Conservation (phyloP, 2,888 invertebrate species). For the Agonopterix heracliana region DNA sequence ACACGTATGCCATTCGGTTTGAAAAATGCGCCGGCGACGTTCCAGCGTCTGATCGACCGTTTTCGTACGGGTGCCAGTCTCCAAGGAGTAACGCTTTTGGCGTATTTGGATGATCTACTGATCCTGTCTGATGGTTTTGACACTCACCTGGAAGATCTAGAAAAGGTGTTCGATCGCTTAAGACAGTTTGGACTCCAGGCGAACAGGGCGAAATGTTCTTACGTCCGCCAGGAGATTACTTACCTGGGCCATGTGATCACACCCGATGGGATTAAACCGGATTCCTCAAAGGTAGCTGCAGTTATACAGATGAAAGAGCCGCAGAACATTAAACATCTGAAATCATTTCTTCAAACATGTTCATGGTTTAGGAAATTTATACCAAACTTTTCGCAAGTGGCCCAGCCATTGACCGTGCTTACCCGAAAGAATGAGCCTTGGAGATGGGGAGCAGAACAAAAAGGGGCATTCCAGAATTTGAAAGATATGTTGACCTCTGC, state of each 20-base stretch:
- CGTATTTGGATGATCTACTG: constrained; percentile 30
- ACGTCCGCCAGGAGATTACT: constrained; percentile 14
- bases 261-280: constrained; percentile 14
- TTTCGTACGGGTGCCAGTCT: constrained; percentile 12
- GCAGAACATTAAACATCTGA: constrained; percentile 12
- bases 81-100: constrained; percentile 11
- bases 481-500: constrained; percentile 16
- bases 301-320: constrained; percentile 15
- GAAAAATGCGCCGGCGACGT: constrained; percentile 24
- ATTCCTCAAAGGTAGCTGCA: constrained; percentile 14
- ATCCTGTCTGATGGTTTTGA: constrained; percentile 22
- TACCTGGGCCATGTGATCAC: constrained; percentile 22
- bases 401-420: constrained; percentile 25
- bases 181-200: constrained; percentile 10
- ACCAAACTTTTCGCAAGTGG: constrained; percentile 19
- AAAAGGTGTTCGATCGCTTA: constrained; percentile 19
- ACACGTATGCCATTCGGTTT: constrained; percentile 28
- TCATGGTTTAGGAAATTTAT: constrained; percentile 34
- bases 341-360: constrained; percentile 23
- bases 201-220: constrained; percentile 26
- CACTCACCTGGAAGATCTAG: constrained; percentile 24
- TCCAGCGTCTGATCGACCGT: constrained; percentile 25
- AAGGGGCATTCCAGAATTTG: constrained; percentile 14
- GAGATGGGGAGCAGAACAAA: constrained; percentile 21
- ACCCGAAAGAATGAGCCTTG: constrained; percentile 26